Base-by-base conservation (phyloP, 2,888 invertebrate genomes). In the Netelia fuscicornis region DNA sequence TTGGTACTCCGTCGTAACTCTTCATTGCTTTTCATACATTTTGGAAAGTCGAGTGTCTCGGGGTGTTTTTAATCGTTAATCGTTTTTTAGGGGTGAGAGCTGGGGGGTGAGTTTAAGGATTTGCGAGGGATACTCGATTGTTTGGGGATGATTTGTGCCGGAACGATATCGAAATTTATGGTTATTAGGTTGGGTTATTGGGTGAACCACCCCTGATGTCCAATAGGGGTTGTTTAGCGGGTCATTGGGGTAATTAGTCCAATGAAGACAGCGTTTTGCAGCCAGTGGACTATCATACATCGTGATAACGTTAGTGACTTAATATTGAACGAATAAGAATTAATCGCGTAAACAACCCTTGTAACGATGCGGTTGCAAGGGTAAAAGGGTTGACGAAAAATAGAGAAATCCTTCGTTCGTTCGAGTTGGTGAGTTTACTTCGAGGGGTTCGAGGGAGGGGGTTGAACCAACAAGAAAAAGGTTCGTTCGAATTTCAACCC, bases 1-100 rank as follows among this genome's bases (percentile, higher is more conserved):
- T 65, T 76, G 75, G 52, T 62, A 76, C 75, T 30, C 78, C 60
- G 52, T 76, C 42, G 64, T 74, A 65, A 37, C 64, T 37, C 64
- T 68, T 75, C 25, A 75, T 62, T 60, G 75, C 23, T 76, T 11
- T 48, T 48, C 48, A 48, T 48, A 48, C 48, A 48, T 48, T 48
- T 48, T 48, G 13, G 13, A 48, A 13, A 13, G 10, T 48, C 11
- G 10, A 13, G 13, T 48, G 48, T 13, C 48, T 48, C 48, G 48
- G 13, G 37, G 37, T 37, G 37, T 48, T 48, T 48, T 48, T 48
- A 48, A 48, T 48, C 48, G 10, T 48, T 17, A 44, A 72, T 60
- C 44, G 60, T 37, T 44, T 72, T 44, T 20, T 20, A n/a, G 20
- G 20, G 20, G 20, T 20, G 20, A 1, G 20, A 20, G 20, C 20